These are phyloP conservation scores for Oncorhynchus mykiss DNA, from an alignment of 2,113 vertebrate genomes.

Conservation along the genomic window DNA sequence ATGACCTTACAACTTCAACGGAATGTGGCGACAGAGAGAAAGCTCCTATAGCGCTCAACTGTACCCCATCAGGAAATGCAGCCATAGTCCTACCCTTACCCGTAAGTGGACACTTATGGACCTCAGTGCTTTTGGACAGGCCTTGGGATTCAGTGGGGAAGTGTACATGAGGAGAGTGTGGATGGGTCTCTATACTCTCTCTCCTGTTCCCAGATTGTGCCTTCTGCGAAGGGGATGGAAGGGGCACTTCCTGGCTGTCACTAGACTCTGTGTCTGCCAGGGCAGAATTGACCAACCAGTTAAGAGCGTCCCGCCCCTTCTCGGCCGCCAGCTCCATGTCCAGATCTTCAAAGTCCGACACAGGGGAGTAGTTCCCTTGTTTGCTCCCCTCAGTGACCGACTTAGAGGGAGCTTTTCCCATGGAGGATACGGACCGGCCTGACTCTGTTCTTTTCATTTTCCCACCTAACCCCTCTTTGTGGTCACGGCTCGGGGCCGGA, in stretches of 20 bases:
- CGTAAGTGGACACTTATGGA: background rate
- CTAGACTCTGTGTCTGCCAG: constrained; percentile 11
- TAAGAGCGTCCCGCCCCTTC: constrained; percentile 15
- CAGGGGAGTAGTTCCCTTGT: background rate
- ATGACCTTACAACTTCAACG: background rate
- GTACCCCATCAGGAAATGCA: background rate
- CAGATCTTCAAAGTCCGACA: constrained; percentile 42
- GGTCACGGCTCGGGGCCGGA: background rate
- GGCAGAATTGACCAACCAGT: constrained; percentile 22
- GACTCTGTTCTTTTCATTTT: background rate
- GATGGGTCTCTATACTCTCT: background rate
- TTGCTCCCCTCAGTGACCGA: background rate
- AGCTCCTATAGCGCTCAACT: constrained; percentile 6
- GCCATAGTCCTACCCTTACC: background rate
- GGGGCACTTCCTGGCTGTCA: constrained; percentile 5
- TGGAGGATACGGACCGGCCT: background rate
- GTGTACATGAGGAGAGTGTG: constrained; percentile 12
- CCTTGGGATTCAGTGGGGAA: constrained; percentile 10
- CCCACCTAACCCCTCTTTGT: background rate
- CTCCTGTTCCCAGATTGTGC: background rate
- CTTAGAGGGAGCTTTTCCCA: background rate
- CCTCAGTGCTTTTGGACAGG: constrained; percentile 19
- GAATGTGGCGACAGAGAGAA: constrained; percentile 4
- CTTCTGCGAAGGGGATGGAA: background rate
- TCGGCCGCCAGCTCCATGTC: constrained; percentile 40